These are phyloP conservation scores for Tor tambroides DNA, from an alignment of 2,113 vertebrate species.

Conservation along the genomic window DNA sequence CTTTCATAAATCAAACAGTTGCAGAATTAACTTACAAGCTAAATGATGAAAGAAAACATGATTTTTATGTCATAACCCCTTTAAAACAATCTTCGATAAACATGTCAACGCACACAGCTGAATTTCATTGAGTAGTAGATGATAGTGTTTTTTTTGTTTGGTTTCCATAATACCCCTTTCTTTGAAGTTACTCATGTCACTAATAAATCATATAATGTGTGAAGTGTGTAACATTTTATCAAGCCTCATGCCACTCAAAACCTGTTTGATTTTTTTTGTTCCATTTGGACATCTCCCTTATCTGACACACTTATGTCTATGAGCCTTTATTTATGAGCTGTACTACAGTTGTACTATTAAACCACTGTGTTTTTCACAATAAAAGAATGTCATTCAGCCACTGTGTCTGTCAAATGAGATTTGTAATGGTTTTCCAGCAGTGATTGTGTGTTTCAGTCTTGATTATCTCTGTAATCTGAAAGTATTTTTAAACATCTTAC, in stretches of 20 bases:
- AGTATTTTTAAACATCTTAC: slow-evolving; percentile 73
- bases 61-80: neutral
- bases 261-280: neutral
- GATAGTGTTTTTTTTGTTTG: neutral
- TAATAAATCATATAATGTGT: neutral
- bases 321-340: neutral
- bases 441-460: neutral
- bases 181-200: neutral
- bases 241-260: neutral
- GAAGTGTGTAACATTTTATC: neutral
- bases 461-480: slow-evolving; percentile 20
- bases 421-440: neutral
- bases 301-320: neutral
- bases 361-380: neutral
- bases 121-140: neutral
- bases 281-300: too few species aligned
- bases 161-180: too few species aligned
- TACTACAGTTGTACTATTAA: too few species aligned
- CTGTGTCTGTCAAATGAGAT: neutral
- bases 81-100: neutral
- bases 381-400: neutral
- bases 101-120: neutral
- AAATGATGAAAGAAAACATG: neutral
- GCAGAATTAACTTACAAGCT: neutral
- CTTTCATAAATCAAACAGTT: neutral